These are phyloP conservation scores for Mercenaria mercenaria DNA, from an alignment of 1,140 invertebrate genomes.

Conservation along the genomic window DNA sequence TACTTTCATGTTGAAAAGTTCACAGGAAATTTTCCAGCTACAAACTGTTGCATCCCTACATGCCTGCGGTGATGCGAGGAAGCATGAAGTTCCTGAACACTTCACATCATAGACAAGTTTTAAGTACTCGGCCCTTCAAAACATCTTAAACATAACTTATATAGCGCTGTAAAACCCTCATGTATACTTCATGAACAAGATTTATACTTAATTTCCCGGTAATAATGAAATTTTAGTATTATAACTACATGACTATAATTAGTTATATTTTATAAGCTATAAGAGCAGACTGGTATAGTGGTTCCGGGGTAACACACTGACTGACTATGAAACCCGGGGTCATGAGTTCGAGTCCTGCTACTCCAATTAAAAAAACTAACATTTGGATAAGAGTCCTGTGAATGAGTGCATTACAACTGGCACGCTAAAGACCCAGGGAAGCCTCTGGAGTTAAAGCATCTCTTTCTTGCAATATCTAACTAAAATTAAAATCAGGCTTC, in stretches of 20 bases:
- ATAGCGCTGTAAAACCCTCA: background rate
- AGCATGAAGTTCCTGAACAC: background rate
- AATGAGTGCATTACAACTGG: no score
- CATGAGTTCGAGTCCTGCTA: no score
- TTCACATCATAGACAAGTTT: slow-evolving; percentile 1
- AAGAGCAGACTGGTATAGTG: no score
- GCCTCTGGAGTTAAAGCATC: no score
- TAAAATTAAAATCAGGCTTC: no score
- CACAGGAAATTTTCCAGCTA: background rate
- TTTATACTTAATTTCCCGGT: background rate
- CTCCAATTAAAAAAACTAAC: no score
- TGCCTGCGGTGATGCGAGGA: background rate
- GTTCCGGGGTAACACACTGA: no score
- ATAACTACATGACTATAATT: background rate
- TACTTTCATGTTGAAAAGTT: background rate
- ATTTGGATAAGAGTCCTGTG: no score
- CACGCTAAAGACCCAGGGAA: no score
- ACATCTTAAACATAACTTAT: background rate
- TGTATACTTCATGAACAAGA: background rate
- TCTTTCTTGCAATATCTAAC: no score
- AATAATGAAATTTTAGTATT: background rate
- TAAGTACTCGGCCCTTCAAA: background rate
- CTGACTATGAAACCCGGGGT: no score
- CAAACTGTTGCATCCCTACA: background rate
- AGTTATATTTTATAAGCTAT: background rate